Base-by-base conservation (phyloP, 2,888 invertebrate species). In the Pseudococcus viburni region DNA sequence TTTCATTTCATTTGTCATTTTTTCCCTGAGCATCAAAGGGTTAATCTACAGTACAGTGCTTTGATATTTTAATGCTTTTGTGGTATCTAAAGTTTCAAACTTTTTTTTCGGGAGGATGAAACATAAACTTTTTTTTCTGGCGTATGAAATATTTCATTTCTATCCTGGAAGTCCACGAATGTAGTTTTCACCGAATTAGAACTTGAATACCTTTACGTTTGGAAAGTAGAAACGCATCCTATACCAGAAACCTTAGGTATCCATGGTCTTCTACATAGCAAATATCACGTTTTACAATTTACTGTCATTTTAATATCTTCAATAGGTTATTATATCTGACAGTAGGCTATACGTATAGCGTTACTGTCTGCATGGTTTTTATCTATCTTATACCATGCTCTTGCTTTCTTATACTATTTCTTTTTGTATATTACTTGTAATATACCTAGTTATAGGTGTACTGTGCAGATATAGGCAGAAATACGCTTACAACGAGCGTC, bases 221-320 rank as follows among this genome's bases (percentile, higher is more conserved):
- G 46, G 46, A 46, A 11, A 46, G 46, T 46, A 46, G 46, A 46
- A 46, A 2, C 46, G 8, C 46, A 46, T 46, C 46, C 26, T 33
- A 33, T 33, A 33, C 46, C 46, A 46, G 46, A 46, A 46, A 46
- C 8, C 12, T 8, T 46, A 0, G 1, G 46, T 46, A 46, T 46
- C 46, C 26, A 33, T 46, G 46, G 7, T 46, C 46, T 46, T 46
- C 46, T 46, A 5, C 46, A 46, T 46, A 46, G 77, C 33, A 77
- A 39, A 33, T 77, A 77, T 77, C 77, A 77, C 77, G 39, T 77
- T 77, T 77, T 77, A 77, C 77, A 39, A 39, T 77, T 77, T 77
- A 77, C 77, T 39, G 77, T 77, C 77, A 77, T 77, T 77, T 77
- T 77, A 77, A 77, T 77, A 77, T 77, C 77, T 77, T 77, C 77